Percentiles rank a stretch among this genome's conserved stretches.
Evolutionary conservation across 2,797 vertebrate genomes (phyloP).

Genomic region (Anolis apletophallus): DNA sequence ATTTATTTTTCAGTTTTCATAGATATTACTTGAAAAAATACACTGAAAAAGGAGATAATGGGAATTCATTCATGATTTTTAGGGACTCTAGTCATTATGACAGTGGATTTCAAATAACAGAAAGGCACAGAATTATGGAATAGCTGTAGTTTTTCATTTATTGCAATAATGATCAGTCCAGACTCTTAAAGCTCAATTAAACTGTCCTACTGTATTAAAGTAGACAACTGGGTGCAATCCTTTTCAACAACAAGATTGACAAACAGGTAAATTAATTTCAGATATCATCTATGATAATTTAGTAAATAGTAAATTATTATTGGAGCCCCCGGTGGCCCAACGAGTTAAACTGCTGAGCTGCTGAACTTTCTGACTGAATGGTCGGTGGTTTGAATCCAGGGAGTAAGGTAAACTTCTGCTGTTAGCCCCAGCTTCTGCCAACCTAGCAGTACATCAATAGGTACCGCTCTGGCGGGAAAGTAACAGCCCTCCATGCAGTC

Average conservation of each 20-base stretch:
- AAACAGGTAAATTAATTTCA: slow-evolving; percentile 38
- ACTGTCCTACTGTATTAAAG: slow-evolving; percentile 24
- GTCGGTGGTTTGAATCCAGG: no score
- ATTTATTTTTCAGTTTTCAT: no score
- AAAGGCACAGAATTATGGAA: slow-evolving; percentile 41
- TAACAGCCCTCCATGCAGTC: no score
- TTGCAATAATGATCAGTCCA: slow-evolving; percentile 28
- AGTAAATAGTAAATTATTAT: slow-evolving; percentile 7
- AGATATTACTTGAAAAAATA: no score
- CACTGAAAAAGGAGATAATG: not conserved
- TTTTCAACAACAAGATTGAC: slow-evolving; percentile 57
- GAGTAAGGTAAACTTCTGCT: no score
- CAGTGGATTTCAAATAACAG: slow-evolving; percentile 27
- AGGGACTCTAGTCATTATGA: slow-evolving; percentile 28
- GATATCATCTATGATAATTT: slow-evolving; percentile 32
- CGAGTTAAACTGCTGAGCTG: no score
- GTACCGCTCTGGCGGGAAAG: no score
- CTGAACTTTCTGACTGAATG: no score
- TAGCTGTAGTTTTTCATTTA: slow-evolving; percentile 28
- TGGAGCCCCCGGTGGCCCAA: no score
- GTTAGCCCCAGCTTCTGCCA: no score
- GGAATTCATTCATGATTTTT: slow-evolving; percentile 28
- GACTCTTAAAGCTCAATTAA: slow-evolving; percentile 39
- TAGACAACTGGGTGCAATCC: slow-evolving; percentile 36
- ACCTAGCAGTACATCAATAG: no score